phyloP scores from a whole-genome alignment of 2,113 vertebrate genomes.

The Podarcis muralis region DNA sequence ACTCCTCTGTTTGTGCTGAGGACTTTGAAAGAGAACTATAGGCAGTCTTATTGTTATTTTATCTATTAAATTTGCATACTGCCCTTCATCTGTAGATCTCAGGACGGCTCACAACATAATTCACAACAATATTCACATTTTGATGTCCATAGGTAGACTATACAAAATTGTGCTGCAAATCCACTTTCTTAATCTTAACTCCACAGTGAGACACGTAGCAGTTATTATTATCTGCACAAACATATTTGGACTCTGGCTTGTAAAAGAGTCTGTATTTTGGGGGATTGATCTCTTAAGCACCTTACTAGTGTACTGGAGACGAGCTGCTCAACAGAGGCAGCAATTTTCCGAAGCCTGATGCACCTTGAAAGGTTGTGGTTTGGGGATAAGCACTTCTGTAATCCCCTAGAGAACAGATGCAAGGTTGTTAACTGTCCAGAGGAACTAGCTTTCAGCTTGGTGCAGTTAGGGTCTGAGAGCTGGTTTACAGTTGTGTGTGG shows the following conservation, averaged over 20 bases:
- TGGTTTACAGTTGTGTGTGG: background rate
- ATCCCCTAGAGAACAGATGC: background rate
- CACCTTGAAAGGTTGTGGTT: background rate
- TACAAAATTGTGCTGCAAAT: background rate
- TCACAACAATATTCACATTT: background rate
- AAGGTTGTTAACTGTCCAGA: background rate
- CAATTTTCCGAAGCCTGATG: background rate
- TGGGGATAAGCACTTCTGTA: background rate
- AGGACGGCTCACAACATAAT: too few relatives aligned
- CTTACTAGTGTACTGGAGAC: background rate
- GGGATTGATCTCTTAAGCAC: background rate
- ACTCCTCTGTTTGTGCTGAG: background rate
- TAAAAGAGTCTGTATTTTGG: background rate
- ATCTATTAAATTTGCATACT: too few relatives aligned
- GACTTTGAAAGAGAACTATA: background rate
- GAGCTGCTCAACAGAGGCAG: background rate
- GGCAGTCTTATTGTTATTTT: background rate
- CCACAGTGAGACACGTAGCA: background rate
- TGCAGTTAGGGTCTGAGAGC: background rate
- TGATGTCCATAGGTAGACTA: background rate
- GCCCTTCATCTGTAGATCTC: too few relatives aligned
- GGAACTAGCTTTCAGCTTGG: background rate
- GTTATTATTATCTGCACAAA: background rate
- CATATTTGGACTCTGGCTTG: background rate
- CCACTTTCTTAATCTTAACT: background rate